A percentile compares a stretch with the other conserved stretches of the same genome.
Evolutionary conservation across 2,113 vertebrate species (phyloP).

Genomic region (Isurus oxyrinchus): DNA sequence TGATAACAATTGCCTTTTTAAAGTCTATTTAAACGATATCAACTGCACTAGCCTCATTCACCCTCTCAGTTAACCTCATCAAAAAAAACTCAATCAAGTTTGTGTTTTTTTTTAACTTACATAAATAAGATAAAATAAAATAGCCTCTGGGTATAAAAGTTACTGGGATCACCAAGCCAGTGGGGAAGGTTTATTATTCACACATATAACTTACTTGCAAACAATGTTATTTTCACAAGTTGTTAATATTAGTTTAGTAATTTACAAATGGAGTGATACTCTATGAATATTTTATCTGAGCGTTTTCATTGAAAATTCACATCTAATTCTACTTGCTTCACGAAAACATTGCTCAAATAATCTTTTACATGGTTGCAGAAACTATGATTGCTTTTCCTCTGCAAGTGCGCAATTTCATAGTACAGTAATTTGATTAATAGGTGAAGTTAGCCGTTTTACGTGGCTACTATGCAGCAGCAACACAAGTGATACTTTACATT

Average conservation of each 20-base stretch:
- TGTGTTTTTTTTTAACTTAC: background rate
- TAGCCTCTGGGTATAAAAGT: background rate
- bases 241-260: background rate
- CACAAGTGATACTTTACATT: too few species aligned
- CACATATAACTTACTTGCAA: background rate
- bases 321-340: background rate
- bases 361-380: background rate
- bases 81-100: too few species aligned
- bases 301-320: background rate
- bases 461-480: too few species aligned
- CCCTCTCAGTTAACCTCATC: too few species aligned
- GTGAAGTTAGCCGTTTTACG: too few species aligned
- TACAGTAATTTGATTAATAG: background rate
- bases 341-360: background rate
- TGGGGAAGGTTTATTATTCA: background rate
- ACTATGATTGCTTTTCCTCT: background rate
- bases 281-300: background rate
- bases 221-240: background rate
- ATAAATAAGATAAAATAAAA: background rate
- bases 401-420: background rate
- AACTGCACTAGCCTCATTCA: too few species aligned
- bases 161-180: background rate
- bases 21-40: too few species aligned
- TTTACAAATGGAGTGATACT: background rate
- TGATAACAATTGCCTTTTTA: too few species aligned